A percentile compares a stretch with the other conserved stretches of the same genome.
These are phyloP conservation scores for Hirtodrosophila trivittata DNA, from an alignment of 2,888 invertebrate genomes.

Conservation along the genomic window DNA sequence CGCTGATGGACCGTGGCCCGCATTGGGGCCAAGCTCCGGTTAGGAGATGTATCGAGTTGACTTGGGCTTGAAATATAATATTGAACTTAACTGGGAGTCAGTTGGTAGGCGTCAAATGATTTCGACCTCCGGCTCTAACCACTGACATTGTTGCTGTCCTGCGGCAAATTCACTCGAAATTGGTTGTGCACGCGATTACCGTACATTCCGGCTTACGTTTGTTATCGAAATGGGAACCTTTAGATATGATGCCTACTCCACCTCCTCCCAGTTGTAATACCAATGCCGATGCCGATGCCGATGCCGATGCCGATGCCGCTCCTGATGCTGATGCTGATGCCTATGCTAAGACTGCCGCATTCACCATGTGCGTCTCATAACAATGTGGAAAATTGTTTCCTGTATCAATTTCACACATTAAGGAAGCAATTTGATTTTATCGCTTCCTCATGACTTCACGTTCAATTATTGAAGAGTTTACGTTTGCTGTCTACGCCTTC, in stretches of 20 bases:
- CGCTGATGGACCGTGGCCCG: conserved; percentile 67
- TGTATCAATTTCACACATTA: conserved; percentile 84
- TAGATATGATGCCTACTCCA: conserved; percentile 39
- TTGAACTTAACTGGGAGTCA: conserved; percentile 51
- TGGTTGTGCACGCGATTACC: conserved; percentile 48
- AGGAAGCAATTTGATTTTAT: conserved; percentile 84
- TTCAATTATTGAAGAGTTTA: conserved; percentile 82
- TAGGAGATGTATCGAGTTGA: conserved; percentile 37
- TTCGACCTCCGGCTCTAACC: not conserved
- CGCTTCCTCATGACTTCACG: conserved; percentile 81
- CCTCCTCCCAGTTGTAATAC: not conserved
- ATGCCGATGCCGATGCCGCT: conserved; percentile 24
- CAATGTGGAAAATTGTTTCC: conserved; percentile 83
- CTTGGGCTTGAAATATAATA: conserved; percentile 68
- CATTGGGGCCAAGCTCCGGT: conserved; percentile 32
- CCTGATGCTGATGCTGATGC: conserved; percentile 20
- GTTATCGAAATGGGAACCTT: conserved; percentile 56
- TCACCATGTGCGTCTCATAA: conserved; percentile 77
- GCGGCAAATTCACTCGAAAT: conserved; percentile 56
- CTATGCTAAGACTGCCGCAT: conserved; percentile 18
- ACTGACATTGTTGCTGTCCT: conserved; percentile 35
- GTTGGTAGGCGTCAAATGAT: conserved; percentile 55
- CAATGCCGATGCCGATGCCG: conserved; percentile 16
- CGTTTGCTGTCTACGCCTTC: conserved; percentile 64
- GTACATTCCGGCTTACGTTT: conserved; percentile 55